phyloP scores from a whole-genome alignment of 2,113 vertebrate genomes.

The Hemicordylus capensis region DNA sequence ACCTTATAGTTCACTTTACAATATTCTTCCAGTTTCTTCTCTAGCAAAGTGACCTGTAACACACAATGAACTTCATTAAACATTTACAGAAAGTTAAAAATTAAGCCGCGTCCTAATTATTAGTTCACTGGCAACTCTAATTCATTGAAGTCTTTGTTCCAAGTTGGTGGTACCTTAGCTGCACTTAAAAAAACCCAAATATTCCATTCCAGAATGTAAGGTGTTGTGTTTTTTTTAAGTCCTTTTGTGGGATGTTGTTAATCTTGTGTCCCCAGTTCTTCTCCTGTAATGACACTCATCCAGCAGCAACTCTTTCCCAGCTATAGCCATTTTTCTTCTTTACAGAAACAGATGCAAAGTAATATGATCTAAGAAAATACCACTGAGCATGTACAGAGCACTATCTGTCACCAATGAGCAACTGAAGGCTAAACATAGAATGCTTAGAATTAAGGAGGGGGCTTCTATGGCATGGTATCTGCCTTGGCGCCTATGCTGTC shows the following conservation, averaged over 20 bases:
- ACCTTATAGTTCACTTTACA: conserved; percentile 85
- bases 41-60: conserved; percentile 79
- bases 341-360: neutral
- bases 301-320: neutral
- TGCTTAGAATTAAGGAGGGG: neutral
- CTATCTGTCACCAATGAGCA: neutral
- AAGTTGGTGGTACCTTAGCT: neutral
- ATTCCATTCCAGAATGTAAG: neutral
- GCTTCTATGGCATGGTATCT: neutral
- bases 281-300: neutral
- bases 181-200: neutral
- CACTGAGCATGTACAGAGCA: neutral
- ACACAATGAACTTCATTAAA: neutral
- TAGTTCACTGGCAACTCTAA: neutral
- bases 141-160: neutral
- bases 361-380: neutral
- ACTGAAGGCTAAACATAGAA: neutral
- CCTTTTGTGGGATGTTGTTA: too few species aligned
- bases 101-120: neutral
- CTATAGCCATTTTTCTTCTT: neutral
- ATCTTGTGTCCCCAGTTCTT: neutral
- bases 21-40: conserved; percentile 83
- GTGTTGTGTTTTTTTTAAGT: too few species aligned
- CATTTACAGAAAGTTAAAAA: neutral
- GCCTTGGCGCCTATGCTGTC: neutral